Conservation (phyloP, 2,888 invertebrate species). For the Polymixis flavicincta region DNA sequence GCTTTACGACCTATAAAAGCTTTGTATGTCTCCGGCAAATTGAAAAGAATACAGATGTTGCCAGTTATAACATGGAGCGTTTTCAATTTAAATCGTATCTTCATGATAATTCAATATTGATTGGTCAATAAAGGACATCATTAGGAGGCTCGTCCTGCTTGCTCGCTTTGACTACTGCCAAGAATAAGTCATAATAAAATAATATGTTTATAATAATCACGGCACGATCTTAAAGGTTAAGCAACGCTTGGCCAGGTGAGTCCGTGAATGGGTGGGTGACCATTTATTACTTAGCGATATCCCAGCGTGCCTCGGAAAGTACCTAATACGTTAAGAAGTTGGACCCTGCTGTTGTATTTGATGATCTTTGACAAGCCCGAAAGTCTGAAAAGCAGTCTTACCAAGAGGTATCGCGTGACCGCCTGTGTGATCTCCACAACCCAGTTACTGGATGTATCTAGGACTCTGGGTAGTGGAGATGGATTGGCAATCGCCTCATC, state of each 20-base stretch:
- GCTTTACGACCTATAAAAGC: constrained; percentile 20
- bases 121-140: constrained; percentile 47
- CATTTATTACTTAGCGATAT: neutral
- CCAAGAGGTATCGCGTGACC: neutral
- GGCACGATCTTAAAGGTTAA: neutral
- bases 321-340: neutral
- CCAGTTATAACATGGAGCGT: constrained; percentile 19
- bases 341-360: neutral
- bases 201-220: neutral
- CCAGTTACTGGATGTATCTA: too few relatives aligned
- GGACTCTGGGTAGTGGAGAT: too few relatives aligned
- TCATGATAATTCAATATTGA: constrained; percentile 43
- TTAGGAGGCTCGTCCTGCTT: constrained; percentile 25
- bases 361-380: neutral
- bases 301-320: neutral
- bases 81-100: constrained; percentile 35
- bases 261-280: neutral
- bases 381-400: neutral
- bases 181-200: neutral
- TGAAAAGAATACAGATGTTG: constrained; percentile 35
- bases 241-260: neutral
- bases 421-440: too few relatives aligned
- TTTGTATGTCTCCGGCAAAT: constrained; percentile 19
- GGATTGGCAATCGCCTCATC: neutral
- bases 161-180: constrained; percentile 3